Evolutionary conservation across 2,888 invertebrate genomes (phyloP).

Genomic region (Iphiclides podalirius): DNA sequence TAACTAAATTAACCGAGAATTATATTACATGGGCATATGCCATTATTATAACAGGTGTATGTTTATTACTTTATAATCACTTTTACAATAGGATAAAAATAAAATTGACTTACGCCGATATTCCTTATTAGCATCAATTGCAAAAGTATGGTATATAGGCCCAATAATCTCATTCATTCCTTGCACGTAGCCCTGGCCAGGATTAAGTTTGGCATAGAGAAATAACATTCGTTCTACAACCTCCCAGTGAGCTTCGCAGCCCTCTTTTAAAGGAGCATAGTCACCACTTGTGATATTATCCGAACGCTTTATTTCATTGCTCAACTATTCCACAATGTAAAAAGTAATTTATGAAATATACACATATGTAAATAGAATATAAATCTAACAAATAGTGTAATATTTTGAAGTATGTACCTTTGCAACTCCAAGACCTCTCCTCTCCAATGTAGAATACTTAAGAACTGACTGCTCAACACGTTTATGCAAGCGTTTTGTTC

Average conservation of each 20-base stretch:
- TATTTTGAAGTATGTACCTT: constrained; percentile 82
- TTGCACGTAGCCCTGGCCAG: constrained; percentile 97
- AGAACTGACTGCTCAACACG: constrained; percentile 93
- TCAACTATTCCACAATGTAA: constrained; percentile 81
- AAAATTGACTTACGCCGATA: constrained; percentile 89
- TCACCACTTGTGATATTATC: constrained; percentile 81
- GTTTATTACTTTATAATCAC: too few species aligned
- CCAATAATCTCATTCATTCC: constrained; percentile 99
- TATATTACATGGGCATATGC: too few species aligned
- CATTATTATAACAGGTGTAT: too few species aligned
- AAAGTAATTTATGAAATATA: too few species aligned
- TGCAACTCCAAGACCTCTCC: constrained; percentile 92
- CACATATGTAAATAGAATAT: constrained; percentile 33
- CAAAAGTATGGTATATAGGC: constrained; percentile 98
- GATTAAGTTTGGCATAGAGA: constrained; percentile 98
- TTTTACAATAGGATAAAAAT: too few species aligned
- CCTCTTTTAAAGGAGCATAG: constrained; percentile 92
- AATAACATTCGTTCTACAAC: constrained; percentile 98
- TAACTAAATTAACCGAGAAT: too few species aligned
- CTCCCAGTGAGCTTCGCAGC: constrained; percentile 98
- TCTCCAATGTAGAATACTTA: constrained; percentile 92
- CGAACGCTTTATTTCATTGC: constrained; percentile 81
- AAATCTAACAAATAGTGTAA: background rate
- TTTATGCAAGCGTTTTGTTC: constrained; percentile 91
- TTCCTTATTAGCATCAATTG: constrained; percentile 89